Conservation (phyloP, 2,888 invertebrate species). For the Holacanthella duospinosa region DNA sequence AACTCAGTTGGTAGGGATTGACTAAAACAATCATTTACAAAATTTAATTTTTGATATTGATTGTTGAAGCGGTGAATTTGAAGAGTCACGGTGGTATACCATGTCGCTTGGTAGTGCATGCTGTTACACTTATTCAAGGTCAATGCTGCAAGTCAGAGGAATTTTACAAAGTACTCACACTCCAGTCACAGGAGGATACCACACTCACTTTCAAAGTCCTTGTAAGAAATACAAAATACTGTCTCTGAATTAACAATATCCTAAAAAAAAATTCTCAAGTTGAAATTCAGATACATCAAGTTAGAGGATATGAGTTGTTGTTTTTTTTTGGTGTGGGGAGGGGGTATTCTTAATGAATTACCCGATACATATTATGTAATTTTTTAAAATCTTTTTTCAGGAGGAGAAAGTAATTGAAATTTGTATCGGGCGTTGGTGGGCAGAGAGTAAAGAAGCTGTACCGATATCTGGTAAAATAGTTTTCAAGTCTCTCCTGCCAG, state of each 20-base stretch:
- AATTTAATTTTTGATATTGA: constrained; percentile 11
- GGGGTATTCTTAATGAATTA: not conserved
- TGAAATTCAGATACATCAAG: no score
- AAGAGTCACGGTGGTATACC: constrained; percentile 54
- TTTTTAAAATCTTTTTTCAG: constrained; percentile 43
- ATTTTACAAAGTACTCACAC: constrained; percentile 61
- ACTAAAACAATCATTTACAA: not conserved
- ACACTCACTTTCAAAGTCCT: constrained; percentile 61
- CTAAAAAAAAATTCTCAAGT: not conserved
- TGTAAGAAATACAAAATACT: constrained; percentile 49
- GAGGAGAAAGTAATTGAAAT: constrained; percentile 73
- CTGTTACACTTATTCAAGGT: constrained; percentile 73
- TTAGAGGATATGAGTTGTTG: no score
- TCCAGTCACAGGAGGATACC: constrained; percentile 60
- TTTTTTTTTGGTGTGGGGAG: no score
- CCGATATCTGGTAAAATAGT: constrained; percentile 61
- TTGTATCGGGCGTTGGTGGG: constrained; percentile 90
- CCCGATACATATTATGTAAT: not conserved
- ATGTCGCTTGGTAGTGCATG: constrained; percentile 75
- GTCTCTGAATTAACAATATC: not conserved
- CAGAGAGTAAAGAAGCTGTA: constrained; percentile 65
- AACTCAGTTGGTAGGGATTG: constrained; percentile 57
- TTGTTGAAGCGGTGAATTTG: constrained; percentile 49
- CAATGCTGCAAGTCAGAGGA: constrained; percentile 67
- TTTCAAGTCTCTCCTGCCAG: constrained; percentile 71